Percentiles rank a stretch among this genome's conserved stretches.
phyloP scores from a whole-genome alignment of 37 sponge, comb jelly and placozoan genomes.

The Spongia lamella region DNA sequence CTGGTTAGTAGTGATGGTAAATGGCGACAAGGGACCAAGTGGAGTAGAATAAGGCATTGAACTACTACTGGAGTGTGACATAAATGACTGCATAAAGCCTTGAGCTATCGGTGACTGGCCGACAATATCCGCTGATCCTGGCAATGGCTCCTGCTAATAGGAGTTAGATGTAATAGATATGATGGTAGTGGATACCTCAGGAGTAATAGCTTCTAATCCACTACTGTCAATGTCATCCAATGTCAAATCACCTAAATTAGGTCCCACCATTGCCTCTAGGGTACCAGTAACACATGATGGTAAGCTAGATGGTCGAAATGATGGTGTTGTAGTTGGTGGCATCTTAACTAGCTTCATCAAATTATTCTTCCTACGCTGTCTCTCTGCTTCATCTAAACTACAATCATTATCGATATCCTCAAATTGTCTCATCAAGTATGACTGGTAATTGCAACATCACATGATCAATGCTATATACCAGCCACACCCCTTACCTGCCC shows the following conservation, averaged over 20 bases:
- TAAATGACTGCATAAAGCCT: conserved; percentile 70
- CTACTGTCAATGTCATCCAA: conserved; percentile 66
- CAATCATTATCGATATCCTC: conserved; percentile 68
- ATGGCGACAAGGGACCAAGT: conserved; percentile 56
- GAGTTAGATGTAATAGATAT: neutral
- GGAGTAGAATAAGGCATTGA: conserved; percentile 68
- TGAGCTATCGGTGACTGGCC: conserved; percentile 79
- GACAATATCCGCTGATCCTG: conserved; percentile 22
- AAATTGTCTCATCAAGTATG: conserved; percentile 54
- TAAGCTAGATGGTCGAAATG: conserved; percentile 52
- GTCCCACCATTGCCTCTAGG: conserved; percentile 75
- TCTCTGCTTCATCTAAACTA: conserved; percentile 69
- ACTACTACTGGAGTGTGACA: conserved; percentile 20
- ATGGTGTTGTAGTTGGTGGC: neutral
- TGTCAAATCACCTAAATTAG: conserved; percentile 68
- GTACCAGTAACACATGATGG: conserved; percentile 74
- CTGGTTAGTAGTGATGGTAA: conserved; percentile 15
- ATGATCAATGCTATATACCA: neutral
- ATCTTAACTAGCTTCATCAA: neutral
- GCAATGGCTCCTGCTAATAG: conserved; percentile 9
- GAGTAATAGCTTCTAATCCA: neutral
- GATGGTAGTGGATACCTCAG: neutral
- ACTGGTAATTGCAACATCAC: conserved; percentile 26
- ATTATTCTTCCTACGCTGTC: conserved; percentile 51
- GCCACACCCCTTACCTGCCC: conserved; percentile 33